Evolutionary conservation across 1,140 invertebrate genomes (phyloP), one percentile per base, ranked within the genome.

Genomic region (Zaprionus gabonicus): DNA sequence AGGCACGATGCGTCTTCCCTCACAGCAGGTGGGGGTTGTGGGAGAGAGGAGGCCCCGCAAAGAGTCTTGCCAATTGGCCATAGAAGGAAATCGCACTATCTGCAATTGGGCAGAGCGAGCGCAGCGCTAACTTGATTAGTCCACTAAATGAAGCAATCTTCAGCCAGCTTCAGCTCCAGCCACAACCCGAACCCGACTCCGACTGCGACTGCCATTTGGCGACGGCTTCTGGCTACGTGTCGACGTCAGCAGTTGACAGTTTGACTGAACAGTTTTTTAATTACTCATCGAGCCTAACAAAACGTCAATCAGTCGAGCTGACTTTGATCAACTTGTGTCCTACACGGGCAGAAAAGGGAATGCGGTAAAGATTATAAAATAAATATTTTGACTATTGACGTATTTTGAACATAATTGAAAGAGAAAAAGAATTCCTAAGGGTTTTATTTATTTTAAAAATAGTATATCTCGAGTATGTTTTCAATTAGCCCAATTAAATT

Each of bases 81-180:
- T 68, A 80, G 65, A 53, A 60, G 75, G 78, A 73, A 80, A 78
- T 80, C 71, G 78, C 71, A 68, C 74, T 70, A 78, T 68, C 84
- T 87, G 78, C 71, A 71, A 78, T 83, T 81, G 84, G 84, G 55
- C 78, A 78, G 58, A 81, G 84, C 84, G 60, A 81, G 81, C 71
- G 75, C 71, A 81, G 81, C 85, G 84, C 71, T 87, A 87, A 87
- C 84, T 87, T 88, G 85, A 87, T 87, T 87, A 87, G 84, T 81
- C 57, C 53, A 25, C 58, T 63, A 56, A 66, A 56, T 70, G 63
- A 62, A 59, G 51, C 51, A 51, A 51, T 51, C 46, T 51, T 51
- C 1, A 15, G 6, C 15, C 41, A 46, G n/a, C 41, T 17, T 17
- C 41, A 25, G 20, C 46, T 10, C 1, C n/a, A 44, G 15, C 6